phyloP scores from a whole-genome alignment of 2,888 invertebrate species.

The Myopa testacea region DNA sequence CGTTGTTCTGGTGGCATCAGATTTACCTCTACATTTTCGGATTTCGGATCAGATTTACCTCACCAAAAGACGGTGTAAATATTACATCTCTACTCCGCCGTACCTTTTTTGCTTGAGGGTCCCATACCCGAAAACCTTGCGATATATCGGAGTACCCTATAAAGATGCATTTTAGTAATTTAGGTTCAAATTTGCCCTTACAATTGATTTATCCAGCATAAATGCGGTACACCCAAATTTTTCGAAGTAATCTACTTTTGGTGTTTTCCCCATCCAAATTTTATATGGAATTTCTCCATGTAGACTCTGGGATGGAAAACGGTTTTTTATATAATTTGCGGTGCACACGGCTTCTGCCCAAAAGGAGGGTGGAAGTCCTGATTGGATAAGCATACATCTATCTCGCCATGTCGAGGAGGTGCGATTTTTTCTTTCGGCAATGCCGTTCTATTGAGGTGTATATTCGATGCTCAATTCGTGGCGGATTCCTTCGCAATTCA shows the following conservation, averaged over 20 bases:
- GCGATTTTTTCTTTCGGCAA: slow-evolving; percentile 44
- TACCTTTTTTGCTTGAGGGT: background rate
- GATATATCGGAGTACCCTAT: slow-evolving; percentile 16
- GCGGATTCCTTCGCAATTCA: slow-evolving; percentile 37
- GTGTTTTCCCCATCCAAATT: slow-evolving; percentile 42
- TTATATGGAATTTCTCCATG: slow-evolving; percentile 47
- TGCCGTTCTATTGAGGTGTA: slow-evolving; percentile 47
- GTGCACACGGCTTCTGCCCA: slow-evolving; percentile 47
- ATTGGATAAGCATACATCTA: slow-evolving; percentile 52
- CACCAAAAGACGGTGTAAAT: background rate
- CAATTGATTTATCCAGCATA: slow-evolving; percentile 39
- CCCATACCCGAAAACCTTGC: background rate
- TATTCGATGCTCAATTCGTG: slow-evolving; percentile 38
- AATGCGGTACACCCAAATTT: slow-evolving; percentile 41
- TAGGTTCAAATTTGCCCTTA: slow-evolving; percentile 23
- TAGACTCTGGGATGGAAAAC: slow-evolving; percentile 40
- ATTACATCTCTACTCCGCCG: slow-evolving; percentile 12
- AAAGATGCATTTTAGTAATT: background rate
- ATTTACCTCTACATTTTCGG: too few relatives aligned
- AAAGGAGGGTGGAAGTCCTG: slow-evolving; percentile 47
- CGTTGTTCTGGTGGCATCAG: too few relatives aligned
- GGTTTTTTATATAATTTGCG: slow-evolving; percentile 43
- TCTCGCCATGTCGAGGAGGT: slow-evolving; percentile 52
- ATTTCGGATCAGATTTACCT: too few relatives aligned
- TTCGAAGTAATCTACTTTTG: slow-evolving; percentile 32